These are phyloP conservation scores for Zaprionus vittiger DNA, from an alignment of 1,140 invertebrate genomes.

Conservation along the genomic window DNA sequence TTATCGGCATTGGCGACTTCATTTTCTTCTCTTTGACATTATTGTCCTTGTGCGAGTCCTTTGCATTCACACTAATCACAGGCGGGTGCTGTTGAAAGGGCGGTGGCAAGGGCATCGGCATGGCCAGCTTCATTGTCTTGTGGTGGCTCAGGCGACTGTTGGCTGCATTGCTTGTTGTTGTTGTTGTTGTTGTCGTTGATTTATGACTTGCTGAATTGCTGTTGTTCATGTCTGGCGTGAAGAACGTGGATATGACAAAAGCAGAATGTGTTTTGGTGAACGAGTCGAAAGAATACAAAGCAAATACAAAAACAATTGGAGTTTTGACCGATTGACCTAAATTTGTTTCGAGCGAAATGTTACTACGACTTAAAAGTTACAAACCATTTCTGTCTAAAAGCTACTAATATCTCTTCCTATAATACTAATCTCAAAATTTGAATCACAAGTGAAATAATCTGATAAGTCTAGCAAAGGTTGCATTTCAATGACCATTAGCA, in stretches of 20 bases:
- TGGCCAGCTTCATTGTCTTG: slow-evolving; percentile 29
- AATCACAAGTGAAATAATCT: no score
- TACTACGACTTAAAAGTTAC: background rate
- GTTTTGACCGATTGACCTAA: slow-evolving; percentile 8
- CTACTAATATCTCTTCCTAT: no score
- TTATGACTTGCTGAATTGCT: slow-evolving; percentile 26
- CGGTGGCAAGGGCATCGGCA: background rate
- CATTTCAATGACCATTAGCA: no score
- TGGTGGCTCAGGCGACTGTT: slow-evolving; percentile 11
- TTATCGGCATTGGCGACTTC: background rate
- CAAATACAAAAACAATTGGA: slow-evolving; percentile 17
- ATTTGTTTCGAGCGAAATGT: slow-evolving; percentile 3
- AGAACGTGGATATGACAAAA: background rate
- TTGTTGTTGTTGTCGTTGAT: slow-evolving; percentile 9
- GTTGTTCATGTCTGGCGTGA: slow-evolving; percentile 25
- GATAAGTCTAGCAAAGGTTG: no score
- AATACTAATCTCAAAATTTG: no score
- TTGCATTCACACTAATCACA: slow-evolving; percentile 22
- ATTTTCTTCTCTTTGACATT: slow-evolving; percentile 22
- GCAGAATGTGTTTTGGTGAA: slow-evolving; percentile 6
- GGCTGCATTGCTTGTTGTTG: slow-evolving; percentile 9
- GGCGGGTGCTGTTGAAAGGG: background rate
- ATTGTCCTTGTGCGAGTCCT: slow-evolving; percentile 23
- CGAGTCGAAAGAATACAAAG: slow-evolving; percentile 21
- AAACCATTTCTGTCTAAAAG: background rate